Base-by-base conservation (phyloP, 2,888 invertebrate genomes). In the Synergus laeviventris region DNA sequence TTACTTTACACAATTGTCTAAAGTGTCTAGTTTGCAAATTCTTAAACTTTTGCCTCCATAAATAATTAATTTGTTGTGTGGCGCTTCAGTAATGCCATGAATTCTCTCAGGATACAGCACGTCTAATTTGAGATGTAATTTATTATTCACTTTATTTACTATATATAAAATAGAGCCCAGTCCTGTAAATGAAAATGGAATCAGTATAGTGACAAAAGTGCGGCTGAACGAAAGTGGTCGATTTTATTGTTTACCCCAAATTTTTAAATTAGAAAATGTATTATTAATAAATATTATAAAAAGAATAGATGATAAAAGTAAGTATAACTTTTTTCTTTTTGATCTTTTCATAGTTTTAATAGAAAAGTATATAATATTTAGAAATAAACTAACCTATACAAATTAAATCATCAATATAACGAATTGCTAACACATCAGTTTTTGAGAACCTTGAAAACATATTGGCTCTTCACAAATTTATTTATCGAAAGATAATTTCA, bases 401-500 rank as follows among this genome's bases (percentile, higher is more conserved):
- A 76, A 90, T 77, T 38, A 84, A 83, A 74, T 86, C 77, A 21
- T 80, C 79, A 14, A 86, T 56, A 74, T 84, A 87, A 39, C 85
- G 85, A 61, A 90, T 82, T 16, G 87, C 86, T 66, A 89, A 84
- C 14, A 90, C 84, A 76, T 90, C 87, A 14, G 86, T 86, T 61
- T 85, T 84, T 38, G 87, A 77, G n/a, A 85, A 75, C 73, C 80
- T 81, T 21, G 85, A 81, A 74, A 78, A 64, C 83, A 84, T 86
- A 75, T 77, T 76, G 39, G 21, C 12, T 62, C 39, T 12, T 45
- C 60, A 49, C 59, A n/a, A 56, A 24, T 3, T 61, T 21, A 56
- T 56, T 56, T 12, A 12, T 11, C 21, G 56, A 12, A 56, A 21
- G 9, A 56, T 11, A 3, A 12, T 18, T 56, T 2, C 11, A 14